Conservation (phyloP, 1,140 invertebrate species). For the Bombus waltoni region DNA sequence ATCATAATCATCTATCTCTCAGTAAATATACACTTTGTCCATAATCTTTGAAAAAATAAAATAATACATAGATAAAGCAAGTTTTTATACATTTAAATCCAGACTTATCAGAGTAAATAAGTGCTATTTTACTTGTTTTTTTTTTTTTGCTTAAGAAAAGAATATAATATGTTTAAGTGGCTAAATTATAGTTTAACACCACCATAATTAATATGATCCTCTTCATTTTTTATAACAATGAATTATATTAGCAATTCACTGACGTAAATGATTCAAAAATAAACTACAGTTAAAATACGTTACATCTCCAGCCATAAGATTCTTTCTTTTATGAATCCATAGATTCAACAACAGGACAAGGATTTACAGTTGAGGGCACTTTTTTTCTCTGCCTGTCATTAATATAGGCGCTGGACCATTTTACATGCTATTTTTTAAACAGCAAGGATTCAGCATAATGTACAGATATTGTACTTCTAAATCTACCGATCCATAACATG, state of each 20-base stretch:
- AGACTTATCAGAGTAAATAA: conserved; percentile 67
- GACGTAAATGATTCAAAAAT: conserved; percentile 59
- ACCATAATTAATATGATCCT: conserved; percentile 53
- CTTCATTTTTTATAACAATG: conserved; percentile 48
- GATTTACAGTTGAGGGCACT: conserved; percentile 69
- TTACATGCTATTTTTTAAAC: conserved; percentile 62
- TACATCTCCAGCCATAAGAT: conserved; percentile 55
- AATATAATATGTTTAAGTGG: conserved; percentile 69
- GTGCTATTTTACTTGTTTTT: conserved; percentile 41
- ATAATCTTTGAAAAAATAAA: conserved; percentile 72
- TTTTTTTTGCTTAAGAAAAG: conserved; percentile 55
- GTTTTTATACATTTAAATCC: conserved; percentile 68
- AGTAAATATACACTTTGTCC: conserved; percentile 71
- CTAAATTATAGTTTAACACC: conserved; percentile 70
- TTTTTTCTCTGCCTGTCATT: conserved; percentile 68
- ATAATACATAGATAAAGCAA: conserved; percentile 71
- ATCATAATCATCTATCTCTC: conserved; percentile 61
- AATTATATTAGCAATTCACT: conserved; percentile 22
- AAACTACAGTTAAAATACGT: conserved; percentile 56
- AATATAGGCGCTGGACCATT: conserved; percentile 67
- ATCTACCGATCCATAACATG: conserved; percentile 62
- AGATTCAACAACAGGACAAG: conserved; percentile 63
- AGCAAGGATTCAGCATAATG: conserved; percentile 71
- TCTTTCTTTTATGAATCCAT: conserved; percentile 52
- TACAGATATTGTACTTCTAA: conserved; percentile 73